Base-by-base conservation (phyloP, 2,888 invertebrate species). In the Myathropa florea region DNA sequence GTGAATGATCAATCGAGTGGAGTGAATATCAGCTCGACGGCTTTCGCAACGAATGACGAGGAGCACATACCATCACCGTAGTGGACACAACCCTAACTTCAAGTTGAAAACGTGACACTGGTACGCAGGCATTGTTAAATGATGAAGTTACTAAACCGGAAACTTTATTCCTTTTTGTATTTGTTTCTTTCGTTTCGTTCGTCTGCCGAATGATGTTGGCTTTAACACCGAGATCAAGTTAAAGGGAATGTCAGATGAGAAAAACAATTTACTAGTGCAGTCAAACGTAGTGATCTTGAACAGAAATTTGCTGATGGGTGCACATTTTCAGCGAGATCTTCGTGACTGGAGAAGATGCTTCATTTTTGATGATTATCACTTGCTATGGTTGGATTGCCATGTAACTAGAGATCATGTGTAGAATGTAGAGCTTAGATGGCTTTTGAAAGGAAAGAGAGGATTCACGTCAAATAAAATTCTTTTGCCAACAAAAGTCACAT, bases 61-160 rank as follows among this genome's bases (percentile, higher is more conserved):
- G n/a, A 4, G 65, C 30, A 6, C 68, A n/a, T n/a, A n/a, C n/a
- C n/a, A n/a, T n/a, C n/a, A n/a, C n/a, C n/a, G n/a, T n/a, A 39
- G 23, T 76, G 60, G 36, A n/a, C 67, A 61, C 59, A 79, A 59
- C 64, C 57, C 71, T 64, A 55, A 39, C 14, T 46, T 6, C 36
- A n/a, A 6, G 30, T 36, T 23, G 9, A 36, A 4, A 26, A 26
- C 39, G 39, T 39, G 61, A 53, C 61, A 46, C 46, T 18, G 46
- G 46, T n/a, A 24, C n/a, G 14, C 14, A 21, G 59, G 57, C 65
- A 26, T 46, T 36, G 57, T 57, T 28, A 7, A 53, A 79, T 36
- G 21, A 23, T 72, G 53, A 59, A 64, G 46, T 68, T 63, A 55
- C 68, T 67, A 28, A 63, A 73, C 73, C 73, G 80, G 73, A 80